Base-by-base conservation (phyloP, 1,140 invertebrate genomes). In the Teleopsis dalmanni region DNA sequence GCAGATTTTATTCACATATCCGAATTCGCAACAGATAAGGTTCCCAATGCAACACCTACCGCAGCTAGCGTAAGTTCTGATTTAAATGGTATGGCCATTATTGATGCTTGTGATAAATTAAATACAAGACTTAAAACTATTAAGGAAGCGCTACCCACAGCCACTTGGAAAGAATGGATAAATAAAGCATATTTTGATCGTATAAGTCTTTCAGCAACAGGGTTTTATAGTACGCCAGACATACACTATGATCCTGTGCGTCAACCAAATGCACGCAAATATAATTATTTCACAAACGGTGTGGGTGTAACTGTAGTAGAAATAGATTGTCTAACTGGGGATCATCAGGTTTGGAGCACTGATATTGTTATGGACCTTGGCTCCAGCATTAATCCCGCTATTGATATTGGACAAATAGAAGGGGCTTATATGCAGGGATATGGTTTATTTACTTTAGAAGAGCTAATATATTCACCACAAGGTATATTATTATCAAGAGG, bases 291-390 rank as follows among this genome's bases (percentile, higher is more conserved):
- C 57, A 87, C 85, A 0, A 91, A 81, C 64, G 89, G 88, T 0
- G 84, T 78, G 6, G 86, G 84, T 13, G 82, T 82, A 57, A 80
- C 83, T 1, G 85, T 88, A 71, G 89, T 93, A 9, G 88, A 92
- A 79, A 81, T 92, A 40, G 90, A 94, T 71, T 90, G 87, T 60
- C 73, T 94, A 1, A 92, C 88, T 25, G 90, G 89, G 35, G 89
- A 93, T 62, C 88, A 93, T 67, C 80, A 87, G 72, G 83, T 95
- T 7, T 62, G 92, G 36, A 78, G 83, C 63, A 88, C 87, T 3
- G 89, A 97, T 59, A 96, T 97, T 57, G 90, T 97, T 0, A 96
- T 96, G 93, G 94, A 97, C 73, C 76, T 96, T 43, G 81, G 80
- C 16, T 81, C 89, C 49, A 95, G 90, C 74, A 72, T 97, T 22